Evolutionary conservation across 1,140 invertebrate genomes (phyloP).

Genomic region (Holotrichia oblita): DNA sequence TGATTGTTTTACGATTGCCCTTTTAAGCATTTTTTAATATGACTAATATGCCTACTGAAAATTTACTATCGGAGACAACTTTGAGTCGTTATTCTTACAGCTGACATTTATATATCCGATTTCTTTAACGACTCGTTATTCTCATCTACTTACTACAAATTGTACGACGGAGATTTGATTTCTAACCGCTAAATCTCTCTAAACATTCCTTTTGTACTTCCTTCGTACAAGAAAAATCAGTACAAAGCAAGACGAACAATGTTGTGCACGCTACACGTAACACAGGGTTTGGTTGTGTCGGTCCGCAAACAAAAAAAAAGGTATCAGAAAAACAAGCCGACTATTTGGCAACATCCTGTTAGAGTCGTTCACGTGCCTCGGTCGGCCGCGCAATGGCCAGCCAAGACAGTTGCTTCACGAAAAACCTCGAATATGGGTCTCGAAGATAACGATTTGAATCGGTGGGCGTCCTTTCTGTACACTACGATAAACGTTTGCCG

Average conservation of each 20-base stretch:
- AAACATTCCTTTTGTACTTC: neutral
- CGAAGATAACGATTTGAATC: slow-evolving; percentile 24
- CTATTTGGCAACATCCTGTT: slow-evolving; percentile 35
- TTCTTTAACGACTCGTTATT: no score
- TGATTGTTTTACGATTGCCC: no score
- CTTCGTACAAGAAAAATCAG: neutral
- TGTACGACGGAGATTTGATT: no score
- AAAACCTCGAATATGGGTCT: slow-evolving; percentile 28
- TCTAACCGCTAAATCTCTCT: no score
- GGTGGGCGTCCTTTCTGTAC: slow-evolving; percentile 29
- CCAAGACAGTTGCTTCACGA: neutral
- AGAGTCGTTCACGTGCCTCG: slow-evolving; percentile 30
- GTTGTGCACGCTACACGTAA: neutral
- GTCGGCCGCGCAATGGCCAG: neutral
- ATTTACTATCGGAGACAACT: no score
- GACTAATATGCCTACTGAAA: no score
- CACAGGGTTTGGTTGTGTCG: neutral
- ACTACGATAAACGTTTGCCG: slow-evolving; percentile 17
- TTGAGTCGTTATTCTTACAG: no score
- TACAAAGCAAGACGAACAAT: neutral
- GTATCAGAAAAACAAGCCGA: slow-evolving; percentile 27
- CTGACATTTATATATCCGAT: no score
- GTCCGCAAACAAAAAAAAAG: slow-evolving; percentile 23
- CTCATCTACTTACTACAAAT: no score
- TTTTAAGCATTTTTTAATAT: no score